Conservation (phyloP, 1,140 invertebrate genomes). For the Panagrolaimus sp. region DNA sequence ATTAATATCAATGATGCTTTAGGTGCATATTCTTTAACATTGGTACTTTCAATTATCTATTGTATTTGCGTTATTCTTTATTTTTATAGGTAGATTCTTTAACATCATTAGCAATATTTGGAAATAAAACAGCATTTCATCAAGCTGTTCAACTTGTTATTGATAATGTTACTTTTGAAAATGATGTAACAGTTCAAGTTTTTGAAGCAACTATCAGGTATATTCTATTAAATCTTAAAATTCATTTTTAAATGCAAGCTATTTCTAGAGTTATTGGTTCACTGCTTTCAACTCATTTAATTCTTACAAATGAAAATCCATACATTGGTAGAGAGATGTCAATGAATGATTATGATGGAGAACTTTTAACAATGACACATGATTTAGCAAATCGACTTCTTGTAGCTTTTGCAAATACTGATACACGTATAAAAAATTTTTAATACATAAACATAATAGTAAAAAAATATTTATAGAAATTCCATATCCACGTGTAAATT, state of each 20-base stretch:
- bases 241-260: not conserved
- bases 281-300: slow-evolving; percentile 67
- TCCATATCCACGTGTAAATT: slow-evolving; percentile 67
- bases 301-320: slow-evolving; percentile 65
- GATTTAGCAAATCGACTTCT: slow-evolving; percentile 66
- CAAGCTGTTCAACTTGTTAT: slow-evolving; percentile 65
- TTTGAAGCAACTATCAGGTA: slow-evolving; percentile 70
- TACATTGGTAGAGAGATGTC: slow-evolving; percentile 64
- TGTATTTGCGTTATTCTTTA: no score
- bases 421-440: no score
- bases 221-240: slow-evolving; percentile 10
- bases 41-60: slow-evolving; percentile 39
- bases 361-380: slow-evolving; percentile 65
- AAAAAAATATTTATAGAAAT: slow-evolving; percentile 61
- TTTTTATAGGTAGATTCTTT: slow-evolving; percentile 59
- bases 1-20: slow-evolving; percentile 72
- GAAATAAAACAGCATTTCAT: slow-evolving; percentile 65
- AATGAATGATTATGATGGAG: slow-evolving; percentile 64
- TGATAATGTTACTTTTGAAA: slow-evolving; percentile 66
- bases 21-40: slow-evolving; percentile 65
- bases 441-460: no score
- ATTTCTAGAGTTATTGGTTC: slow-evolving; percentile 65
- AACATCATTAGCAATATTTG: slow-evolving; percentile 64
- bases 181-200: slow-evolving; percentile 67
- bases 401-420: slow-evolving; percentile 63